phyloP scores from a whole-genome alignment of 2,113 vertebrate genomes.

The Pleuronectes platessa region DNA sequence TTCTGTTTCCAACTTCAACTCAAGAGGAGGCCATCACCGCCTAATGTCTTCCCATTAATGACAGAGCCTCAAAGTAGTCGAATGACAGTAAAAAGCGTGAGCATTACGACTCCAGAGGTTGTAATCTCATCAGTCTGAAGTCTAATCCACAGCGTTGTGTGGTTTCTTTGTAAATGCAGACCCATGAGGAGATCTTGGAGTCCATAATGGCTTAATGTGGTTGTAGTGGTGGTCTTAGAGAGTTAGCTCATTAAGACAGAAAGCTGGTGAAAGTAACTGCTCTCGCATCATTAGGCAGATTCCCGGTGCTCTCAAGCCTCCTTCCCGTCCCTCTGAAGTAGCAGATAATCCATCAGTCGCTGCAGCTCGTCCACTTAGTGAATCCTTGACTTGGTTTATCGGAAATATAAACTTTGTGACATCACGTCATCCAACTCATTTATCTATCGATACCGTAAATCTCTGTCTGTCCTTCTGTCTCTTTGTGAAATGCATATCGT shows the following conservation, averaged over 20 bases:
- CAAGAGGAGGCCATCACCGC: conserved; percentile 21
- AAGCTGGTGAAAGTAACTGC: conserved; percentile 48
- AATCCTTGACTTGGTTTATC: conserved; percentile 19
- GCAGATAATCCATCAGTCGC: conserved; percentile 19
- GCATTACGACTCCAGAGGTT: neutral
- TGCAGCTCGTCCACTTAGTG: neutral
- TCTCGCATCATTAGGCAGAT: conserved; percentile 59
- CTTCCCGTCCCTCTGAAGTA: conserved; percentile 15
- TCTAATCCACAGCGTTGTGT: conserved; percentile 29
- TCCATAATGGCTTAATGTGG: conserved; percentile 68
- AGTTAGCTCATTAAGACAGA: conserved; percentile 55
- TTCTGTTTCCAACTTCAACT: conserved; percentile 34
- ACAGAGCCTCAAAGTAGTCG: conserved; percentile 24
- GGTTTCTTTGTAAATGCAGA: conserved; percentile 22
- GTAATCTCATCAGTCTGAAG: conserved; percentile 16
- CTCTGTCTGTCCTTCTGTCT: too few species aligned
- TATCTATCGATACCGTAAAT: neutral
- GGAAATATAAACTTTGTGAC: conserved; percentile 4
- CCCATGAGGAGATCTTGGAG: conserved; percentile 48
- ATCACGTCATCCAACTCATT: neutral
- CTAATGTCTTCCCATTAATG: conserved; percentile 46
- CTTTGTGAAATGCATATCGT: too few species aligned
- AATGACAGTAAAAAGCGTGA: conserved; percentile 19
- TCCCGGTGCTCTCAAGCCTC: conserved; percentile 27
- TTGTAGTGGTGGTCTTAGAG: conserved; percentile 52